Base-by-base conservation (phyloP, 2,797 vertebrate genomes). In the Remorina albescens region DNA sequence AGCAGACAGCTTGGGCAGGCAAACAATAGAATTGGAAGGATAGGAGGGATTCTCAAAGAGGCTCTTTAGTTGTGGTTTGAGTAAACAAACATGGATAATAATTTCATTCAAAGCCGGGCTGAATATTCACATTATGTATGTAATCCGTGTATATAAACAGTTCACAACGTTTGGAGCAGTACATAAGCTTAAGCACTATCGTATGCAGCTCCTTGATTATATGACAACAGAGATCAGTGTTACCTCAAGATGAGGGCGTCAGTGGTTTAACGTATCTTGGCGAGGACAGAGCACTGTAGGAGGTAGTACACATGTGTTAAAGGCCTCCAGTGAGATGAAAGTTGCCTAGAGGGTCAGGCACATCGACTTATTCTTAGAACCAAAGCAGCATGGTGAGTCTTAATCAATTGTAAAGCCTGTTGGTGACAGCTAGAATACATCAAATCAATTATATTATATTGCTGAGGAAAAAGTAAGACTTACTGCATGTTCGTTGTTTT, bases 401-500 rank as follows among this genome's bases (percentile, higher is more conserved):
- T 76, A 83, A 88, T 92, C 87, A 85, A 86, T 86, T 49, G 47
- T 47, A 77, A 58, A 81, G 75, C 57, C 84, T 74, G 75, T 56
- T n/a, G 65, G 77, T 77, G 78, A 87, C 78, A 86, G 66, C 50
- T 36, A 42, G 71, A 61, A 70, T 68, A 90, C 82, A 63, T 64
- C 60, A 42, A 84, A 91, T 91, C 88, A 76, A 89, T 89, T 39
- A 26, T 62, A 62, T 84, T 80, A 68, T 65, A 90, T 80, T 44
- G 72, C 28, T 41, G 59, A 53, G 82, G 75, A 80, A 66, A 72
- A 65, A 84, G 50, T 54, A 66, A 67, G 68, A 53, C 56, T 71
- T 65, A 53, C 63, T 67, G 19, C 18, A 44, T 34, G 54, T 16
- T 0, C 5, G 16, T 55, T 36, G 55, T 61, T 82, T 83, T 62